phyloP scores from a whole-genome alignment of 2,113 vertebrate species.

The Isurus oxyrinchus region DNA sequence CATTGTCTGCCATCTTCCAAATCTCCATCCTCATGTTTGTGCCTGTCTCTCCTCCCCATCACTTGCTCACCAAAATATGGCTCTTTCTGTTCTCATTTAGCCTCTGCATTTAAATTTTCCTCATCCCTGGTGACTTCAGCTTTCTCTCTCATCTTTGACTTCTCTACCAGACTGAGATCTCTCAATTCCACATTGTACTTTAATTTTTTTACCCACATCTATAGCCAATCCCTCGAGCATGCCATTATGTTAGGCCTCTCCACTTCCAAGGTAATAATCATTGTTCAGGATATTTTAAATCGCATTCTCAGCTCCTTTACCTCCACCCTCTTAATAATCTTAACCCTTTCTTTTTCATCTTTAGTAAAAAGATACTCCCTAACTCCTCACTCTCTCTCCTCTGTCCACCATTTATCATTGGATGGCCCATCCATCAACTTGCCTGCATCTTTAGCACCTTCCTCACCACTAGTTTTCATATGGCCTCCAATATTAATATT shows the following conservation, averaged over 20 bases:
- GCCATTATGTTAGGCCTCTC: no score
- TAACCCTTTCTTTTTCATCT: background rate
- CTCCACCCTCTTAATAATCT: background rate
- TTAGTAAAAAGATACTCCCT: background rate
- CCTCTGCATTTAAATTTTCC: background rate
- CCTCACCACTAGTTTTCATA: no score
- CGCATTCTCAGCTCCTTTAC: background rate
- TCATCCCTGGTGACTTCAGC: background rate
- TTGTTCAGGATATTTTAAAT: no score
- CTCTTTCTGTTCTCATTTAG: background rate
- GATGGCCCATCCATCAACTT: background rate
- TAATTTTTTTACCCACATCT: no score
- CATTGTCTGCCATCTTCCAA: background rate
- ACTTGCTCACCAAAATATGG: background rate
- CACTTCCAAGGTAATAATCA: no score
- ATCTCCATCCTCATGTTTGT: background rate
- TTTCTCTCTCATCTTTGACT: background rate
- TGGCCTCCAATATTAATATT: no score
- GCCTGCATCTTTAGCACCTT: no score
- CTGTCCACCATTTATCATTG: background rate
- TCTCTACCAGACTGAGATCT: no score
- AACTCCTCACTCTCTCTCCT: background rate
- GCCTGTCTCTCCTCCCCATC: background rate
- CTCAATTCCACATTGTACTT: no score
- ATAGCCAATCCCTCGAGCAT: no score